Evolutionary conservation across 2,888 invertebrate species (phyloP), one percentile per base, ranked within the genome.

Genomic region (Drosophila robusta): DNA sequence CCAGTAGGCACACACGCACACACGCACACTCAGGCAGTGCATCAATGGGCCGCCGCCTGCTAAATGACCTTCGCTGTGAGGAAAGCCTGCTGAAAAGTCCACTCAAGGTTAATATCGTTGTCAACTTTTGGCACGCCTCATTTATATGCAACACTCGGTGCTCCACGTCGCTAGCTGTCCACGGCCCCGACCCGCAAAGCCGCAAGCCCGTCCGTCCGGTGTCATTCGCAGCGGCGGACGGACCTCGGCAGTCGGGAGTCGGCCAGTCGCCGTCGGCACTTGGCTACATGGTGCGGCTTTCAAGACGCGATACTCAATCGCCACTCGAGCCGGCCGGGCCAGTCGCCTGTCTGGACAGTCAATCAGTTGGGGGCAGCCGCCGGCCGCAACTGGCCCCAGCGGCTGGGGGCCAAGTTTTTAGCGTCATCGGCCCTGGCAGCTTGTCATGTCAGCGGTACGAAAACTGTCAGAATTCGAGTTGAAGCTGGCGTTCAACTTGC

Each of bases 391-490:
- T 41, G n/a, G 22, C 16, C 29, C 50, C 46, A 34, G 26, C 50
- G n/a, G 32, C 44, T 66, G 54, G 45, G 42, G 42, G 44, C 61
- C 85, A 70, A 73, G 79, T 81, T 87, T 89, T 84, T 87, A 89
- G 87, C 78, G 73, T 89, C 89, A 81, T 78, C 76, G 64, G 61
- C 70, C 65, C 68, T 85, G 90, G 90, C 89, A 89, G 90, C 82
- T 75, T 89, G 89, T 89, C 90, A 90, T 90, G 89, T 89, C 87
- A 81, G 89, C 69, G 77, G 75, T 82, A 72, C 81, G 86, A 66
- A 83, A 83, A 75, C 90, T 89, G 89, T 90, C 89, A 90, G 90
- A 90, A 89, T 85, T 90, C 80, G 78, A 80, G 80, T 76, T 79
- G 47, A 41, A 44, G 61, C 34, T 41, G 50, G 69, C 45, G 60